A percentile compares a stretch with the other conserved stretches of the same genome.
These are phyloP conservation scores for Drosophila nannoptera DNA, from an alignment of 1,140 invertebrate species.

Conservation along the genomic window DNA sequence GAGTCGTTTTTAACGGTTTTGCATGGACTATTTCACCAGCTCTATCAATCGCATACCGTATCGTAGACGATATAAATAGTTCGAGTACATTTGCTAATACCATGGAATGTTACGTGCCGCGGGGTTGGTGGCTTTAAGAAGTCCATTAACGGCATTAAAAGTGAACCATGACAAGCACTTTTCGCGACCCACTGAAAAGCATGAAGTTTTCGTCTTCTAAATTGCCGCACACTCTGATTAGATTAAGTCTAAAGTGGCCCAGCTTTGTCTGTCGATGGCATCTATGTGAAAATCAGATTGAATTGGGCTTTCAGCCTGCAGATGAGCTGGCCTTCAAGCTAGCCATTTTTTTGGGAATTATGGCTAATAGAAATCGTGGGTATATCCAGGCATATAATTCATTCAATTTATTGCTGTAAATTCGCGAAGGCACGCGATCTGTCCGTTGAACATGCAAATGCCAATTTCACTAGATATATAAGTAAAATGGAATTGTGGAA, in stretches of 20 bases:
- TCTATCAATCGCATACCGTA: constrained; percentile 53
- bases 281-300: background rate
- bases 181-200: background rate
- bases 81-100: background rate
- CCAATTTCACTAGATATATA: background rate
- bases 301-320: background rate
- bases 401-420: background rate
- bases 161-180: background rate
- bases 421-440: background rate
- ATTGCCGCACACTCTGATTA: constrained; percentile 22
- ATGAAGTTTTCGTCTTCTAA: constrained; percentile 13
- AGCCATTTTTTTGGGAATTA: background rate
- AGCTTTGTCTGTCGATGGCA: too few species aligned
- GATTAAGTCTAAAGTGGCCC: constrained; percentile 21
- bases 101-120: constrained; percentile 9
- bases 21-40: constrained; percentile 55
- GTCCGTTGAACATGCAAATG: background rate
- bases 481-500: background rate
- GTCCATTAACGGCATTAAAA: constrained; percentile 9
- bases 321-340: background rate
- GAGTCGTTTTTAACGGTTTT: constrained; percentile 56
- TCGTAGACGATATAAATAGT: constrained; percentile 19
- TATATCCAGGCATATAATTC: background rate
- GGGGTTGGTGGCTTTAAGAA: background rate
- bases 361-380: too few species aligned